Base-by-base conservation (phyloP, 1,140 invertebrate genomes). In the Kradibia gibbosae region DNA sequence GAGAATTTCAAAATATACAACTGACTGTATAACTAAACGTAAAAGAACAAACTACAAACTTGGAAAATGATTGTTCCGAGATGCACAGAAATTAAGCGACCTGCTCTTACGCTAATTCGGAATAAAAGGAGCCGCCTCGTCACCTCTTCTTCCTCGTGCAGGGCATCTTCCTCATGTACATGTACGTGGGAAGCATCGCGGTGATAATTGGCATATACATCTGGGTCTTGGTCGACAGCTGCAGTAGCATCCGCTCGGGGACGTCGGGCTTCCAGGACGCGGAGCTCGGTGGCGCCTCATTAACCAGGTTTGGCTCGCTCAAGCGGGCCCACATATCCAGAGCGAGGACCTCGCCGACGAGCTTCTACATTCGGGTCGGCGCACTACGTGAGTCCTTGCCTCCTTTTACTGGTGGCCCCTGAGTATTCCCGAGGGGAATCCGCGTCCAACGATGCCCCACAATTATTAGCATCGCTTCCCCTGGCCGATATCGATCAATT, bases 171-270 rank as follows among this genome's bases (percentile, higher is more conserved):
- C 91, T 94, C 82, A 93, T 95, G 86, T 95, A 94, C 84, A 90
- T 95, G 17, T 94, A 94, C 88, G 91, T 93, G 13, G 93, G 93
- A 1, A 93, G 93, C 80, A 93, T 94, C 73, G 87, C 93, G 1
- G 94, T 94, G 65, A 94, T 95, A 71, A 92, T 94, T 77, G 93
- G 93, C 81, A 93, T 94, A 75, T 94, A 95, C 88, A 91, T 94
- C 31, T 94, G 93, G 88, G 92, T 94, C 0, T 87, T 95, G 65
- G 85, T 93, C 13, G 93, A 94, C 86, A 93, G 92, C 83, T 93
- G 92, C 82, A 89, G 90, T 17, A 92, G 89, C 48, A 83, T 93
- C 15, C 83, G 85, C 17, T 72, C 82, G 22, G 85, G 86, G 22
- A 83, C 78, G 17, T 3, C 62, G 79, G 88, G 88, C 5, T 78